Evolutionary conservation across 2,113 vertebrate genomes (phyloP), one percentile per base, ranked within the genome.

Genomic region (Meleagris gallopavo): DNA sequence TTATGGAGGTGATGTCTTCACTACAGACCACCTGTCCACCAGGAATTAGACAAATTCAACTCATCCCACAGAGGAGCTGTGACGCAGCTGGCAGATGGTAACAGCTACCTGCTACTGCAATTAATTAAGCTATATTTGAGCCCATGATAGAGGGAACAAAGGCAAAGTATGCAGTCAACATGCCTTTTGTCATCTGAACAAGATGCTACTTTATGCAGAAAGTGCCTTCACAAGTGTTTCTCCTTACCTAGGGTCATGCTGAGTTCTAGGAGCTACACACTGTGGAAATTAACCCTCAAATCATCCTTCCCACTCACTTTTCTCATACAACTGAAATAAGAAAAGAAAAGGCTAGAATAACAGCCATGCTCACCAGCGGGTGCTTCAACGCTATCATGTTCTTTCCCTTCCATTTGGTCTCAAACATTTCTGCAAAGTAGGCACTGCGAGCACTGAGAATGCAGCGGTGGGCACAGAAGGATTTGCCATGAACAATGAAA

Each of bases 371-470:
- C 97, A 99, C 99, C 98, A 99, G 91, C 20, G 99, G 99, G 91
- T 99, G 99, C 93, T 99, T 98, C 83, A 99, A 98, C 27, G 98
- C 98, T 88, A 99, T 99, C 75, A 98, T 91, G 55, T 96, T 98
- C 97, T 99, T 99, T 62, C 98, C 98, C 85, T 98, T 99, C 99
- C 99, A 99, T 65, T 99, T 99, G 93, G 98, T 98, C 93, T 99
- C 98, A 93, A 99, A 99, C 99, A 99, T 99, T 85, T 98, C 98
- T 0, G 98, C 98, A n/a, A 99, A 99, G 97, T 99, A 99, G 79
- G 98, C 96, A 0, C 99, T 99, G 45, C 98, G 99, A 3, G 98
- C 99, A 0, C 98, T 97, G 72, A 99, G 98, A 77, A 99, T 78
- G 64, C 99, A 99, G 75, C 98, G 98, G 79, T 99, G 99, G 2